Base-by-base conservation (phyloP, 2,113 vertebrate genomes). In the Mormoops blainvillei region DNA sequence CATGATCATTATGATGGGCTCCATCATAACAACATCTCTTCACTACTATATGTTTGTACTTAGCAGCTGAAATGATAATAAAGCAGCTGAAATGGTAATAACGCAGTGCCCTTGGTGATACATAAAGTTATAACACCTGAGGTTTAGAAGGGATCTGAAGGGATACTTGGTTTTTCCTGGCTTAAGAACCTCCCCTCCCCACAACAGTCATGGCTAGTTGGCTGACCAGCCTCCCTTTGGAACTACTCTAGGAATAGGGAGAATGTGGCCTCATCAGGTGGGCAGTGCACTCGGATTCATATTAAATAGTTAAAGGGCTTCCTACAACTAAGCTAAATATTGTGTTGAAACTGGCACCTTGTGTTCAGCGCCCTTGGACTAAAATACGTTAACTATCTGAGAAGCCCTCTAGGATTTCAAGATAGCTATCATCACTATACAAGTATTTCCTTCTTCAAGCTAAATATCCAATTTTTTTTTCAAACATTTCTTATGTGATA, bases 11-110 rank as follows among this genome's bases (percentile, higher is more conserved):
- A 6, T 50, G 95, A 11, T 0, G 1, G 26, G 74, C 95, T n/a
- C 99, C 99, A 0, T 18, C 0, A 2, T 41, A 43, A 87, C 99
- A 99, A 94, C 99, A 99, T 0, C 0, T 0, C 80, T 16, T 95
- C 2, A 68, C 0, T 4, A 19, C 4, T 4, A 0, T 0, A 0
- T 63, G 8, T 12, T 0, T 0, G 19, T 98, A 99, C 11, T 65
- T 97, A 80, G 95, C 93, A 71, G 81, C 99, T 99, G 98, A 92
- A 98, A 98, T 5, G 41, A 33, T 38, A 94, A 91, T 14, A 84
- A 92, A 33, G 81, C 0, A 45, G 5, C n/a, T n/a, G 98, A 92
- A 98, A 98, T 5, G 41, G n/a, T 38, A 94, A 91, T 14, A 84
- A 92, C n/a, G 81, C 0, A 45, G 5, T 9, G 12, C 19, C 9